Evolutionary conservation across 2,113 vertebrate species (phyloP), one percentile per base, ranked within the genome.

Genomic region (Proteles cristata): DNA sequence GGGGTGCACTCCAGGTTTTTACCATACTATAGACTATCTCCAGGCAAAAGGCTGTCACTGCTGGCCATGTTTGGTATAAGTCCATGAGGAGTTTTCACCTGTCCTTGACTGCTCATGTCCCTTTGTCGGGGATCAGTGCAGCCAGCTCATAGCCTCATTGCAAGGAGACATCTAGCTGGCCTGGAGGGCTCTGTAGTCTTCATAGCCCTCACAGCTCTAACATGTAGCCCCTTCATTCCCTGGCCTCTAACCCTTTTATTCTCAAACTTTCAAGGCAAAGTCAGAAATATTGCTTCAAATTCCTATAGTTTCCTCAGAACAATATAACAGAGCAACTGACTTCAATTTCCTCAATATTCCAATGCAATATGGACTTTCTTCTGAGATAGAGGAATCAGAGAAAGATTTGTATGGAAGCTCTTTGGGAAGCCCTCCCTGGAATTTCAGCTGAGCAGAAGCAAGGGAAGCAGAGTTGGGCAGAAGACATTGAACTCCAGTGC

Each of bases 271-370:
- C 43, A 84, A 76, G 31, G 73, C 69, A 88, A 90, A 81, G 35
- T 80, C 33, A 66, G 28, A 79, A 79, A 93, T 53, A 79, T 0
- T 73, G 45, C 7, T 66, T 85, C 65, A 80, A 68, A 77, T 31
- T 92, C 45, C 71, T 55, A 21, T 5, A 19, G 50, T 66, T 93
- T 96, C 93, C 65, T 48, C 11, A 71, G 55, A 92, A 93, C 50
- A 28, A 17, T 61, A 53, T 69, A 68, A 63, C 6, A 53, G 10
- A 33, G 19, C n/a, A n/a, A 35, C 5, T 88, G 25, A 55, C 33
- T 84, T n/a, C 25, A 81, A 25, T 93, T 93, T 68, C 83, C 9
- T 89, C 25, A 55, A 50, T 43, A 69, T 50, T 95, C 4, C 10
- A 77, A 4, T 71, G 31, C 7, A 92, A 71, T 28, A 21, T 19